Percentiles rank a stretch among this genome's conserved stretches.
Evolutionary conservation across 2,888 invertebrate genomes (phyloP).

Genomic region (Piscicola geometra): DNA sequence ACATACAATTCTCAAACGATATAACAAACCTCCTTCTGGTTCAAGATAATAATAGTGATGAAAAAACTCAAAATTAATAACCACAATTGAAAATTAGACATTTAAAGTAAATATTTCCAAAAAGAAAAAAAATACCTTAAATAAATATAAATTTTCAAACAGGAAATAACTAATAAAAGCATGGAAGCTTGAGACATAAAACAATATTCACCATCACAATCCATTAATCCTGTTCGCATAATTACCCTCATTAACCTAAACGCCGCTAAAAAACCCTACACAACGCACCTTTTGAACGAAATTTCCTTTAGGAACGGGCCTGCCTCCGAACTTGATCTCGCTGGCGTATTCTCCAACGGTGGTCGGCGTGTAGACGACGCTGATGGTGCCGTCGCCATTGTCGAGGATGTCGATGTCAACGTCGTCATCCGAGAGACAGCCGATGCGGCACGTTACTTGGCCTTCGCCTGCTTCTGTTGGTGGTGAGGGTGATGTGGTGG

Average conservation of each 20-base stretch:
- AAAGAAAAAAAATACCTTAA: neutral
- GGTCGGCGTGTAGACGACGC: slow-evolving; percentile 89
- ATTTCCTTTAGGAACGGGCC: slow-evolving; percentile 60
- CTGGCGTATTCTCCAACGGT: slow-evolving; percentile 96
- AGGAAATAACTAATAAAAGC: too few relatives aligned
- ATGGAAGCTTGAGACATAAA: too few relatives aligned
- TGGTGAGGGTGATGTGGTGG: too few relatives aligned
- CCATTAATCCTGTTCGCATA: too few relatives aligned
- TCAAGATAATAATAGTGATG: too few relatives aligned
- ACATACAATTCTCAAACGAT: too few relatives aligned
- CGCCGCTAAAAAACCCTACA: neutral
- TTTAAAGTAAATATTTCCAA: too few relatives aligned
- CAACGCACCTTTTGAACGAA: slow-evolving; percentile 36
- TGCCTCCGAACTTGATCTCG: slow-evolving; percentile 87
- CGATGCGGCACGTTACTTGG: slow-evolving; percentile 36
- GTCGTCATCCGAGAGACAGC: slow-evolving; percentile 36
- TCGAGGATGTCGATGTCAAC: slow-evolving; percentile 65
- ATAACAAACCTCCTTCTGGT: too few relatives aligned
- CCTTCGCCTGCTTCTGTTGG: slow-evolving; percentile 37
- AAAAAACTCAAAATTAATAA: too few relatives aligned
- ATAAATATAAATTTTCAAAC: neutral
- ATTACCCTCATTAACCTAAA: too few relatives aligned
- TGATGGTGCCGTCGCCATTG: slow-evolving; percentile 95
- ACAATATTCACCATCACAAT: neutral
- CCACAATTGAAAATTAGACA: too few relatives aligned